These are phyloP conservation scores for Xyliphius kryptos DNA, from an alignment of 2,113 vertebrate species.

Conservation along the genomic window DNA sequence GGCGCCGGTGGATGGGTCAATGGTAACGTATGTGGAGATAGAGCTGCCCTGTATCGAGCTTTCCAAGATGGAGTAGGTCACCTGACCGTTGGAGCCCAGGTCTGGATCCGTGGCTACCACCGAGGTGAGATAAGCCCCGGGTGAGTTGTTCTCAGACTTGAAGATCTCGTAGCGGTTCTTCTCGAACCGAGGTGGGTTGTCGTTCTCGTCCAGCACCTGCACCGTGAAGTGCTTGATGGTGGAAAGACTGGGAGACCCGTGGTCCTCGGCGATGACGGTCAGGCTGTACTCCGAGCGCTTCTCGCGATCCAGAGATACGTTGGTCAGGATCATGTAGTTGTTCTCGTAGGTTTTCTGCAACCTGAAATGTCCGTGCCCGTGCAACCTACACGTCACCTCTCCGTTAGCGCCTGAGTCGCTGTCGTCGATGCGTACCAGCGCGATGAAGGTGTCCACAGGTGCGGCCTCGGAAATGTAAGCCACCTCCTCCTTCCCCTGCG, in stretches of 20 bases:
- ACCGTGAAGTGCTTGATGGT: conserved; percentile 93
- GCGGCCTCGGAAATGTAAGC: conserved; percentile 89
- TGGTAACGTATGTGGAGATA: conserved; percentile 88
- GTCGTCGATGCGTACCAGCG: conserved; percentile 89
- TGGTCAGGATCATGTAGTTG: conserved; percentile 94
- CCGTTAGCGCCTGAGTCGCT: conserved; percentile 86
- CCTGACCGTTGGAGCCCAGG: conserved; percentile 86
- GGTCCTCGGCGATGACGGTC: conserved; percentile 91
- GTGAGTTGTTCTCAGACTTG: conserved; percentile 93
- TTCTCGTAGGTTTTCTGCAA: conserved; percentile 92
- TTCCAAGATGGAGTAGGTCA: conserved; percentile 88
- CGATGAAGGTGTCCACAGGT: conserved; percentile 85
- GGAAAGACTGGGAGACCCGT: conserved; percentile 83
- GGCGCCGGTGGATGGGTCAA: conserved; percentile 89
- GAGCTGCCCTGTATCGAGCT: conserved; percentile 73
- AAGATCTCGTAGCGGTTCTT: conserved; percentile 89
- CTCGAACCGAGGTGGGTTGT: conserved; percentile 91
- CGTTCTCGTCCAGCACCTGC: conserved; percentile 90
- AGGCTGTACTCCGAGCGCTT: conserved; percentile 92
- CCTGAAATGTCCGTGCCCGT: conserved; percentile 91
- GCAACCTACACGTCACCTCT: conserved; percentile 82
- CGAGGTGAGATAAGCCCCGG: conserved; percentile 84
- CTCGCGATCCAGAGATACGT: conserved; percentile 86
- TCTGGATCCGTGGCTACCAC: conserved; percentile 89
- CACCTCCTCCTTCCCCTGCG: conserved; percentile 83